Evolutionary conservation across 2,113 vertebrate species (phyloP).

Genomic region (Sylvilagus bachmani): DNA sequence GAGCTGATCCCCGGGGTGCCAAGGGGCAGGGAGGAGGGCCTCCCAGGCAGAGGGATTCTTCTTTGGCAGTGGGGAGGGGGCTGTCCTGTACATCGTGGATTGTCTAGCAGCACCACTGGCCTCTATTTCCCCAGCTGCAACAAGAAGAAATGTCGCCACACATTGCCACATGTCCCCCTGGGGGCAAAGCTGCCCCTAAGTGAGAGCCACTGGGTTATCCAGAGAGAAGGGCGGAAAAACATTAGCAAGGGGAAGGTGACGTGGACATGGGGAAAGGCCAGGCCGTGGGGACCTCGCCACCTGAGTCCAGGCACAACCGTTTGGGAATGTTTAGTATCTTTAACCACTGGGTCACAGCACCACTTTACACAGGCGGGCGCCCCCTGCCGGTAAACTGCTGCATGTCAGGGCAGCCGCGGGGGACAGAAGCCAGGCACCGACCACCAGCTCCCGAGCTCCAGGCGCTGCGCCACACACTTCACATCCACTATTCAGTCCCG

Average conservation of each 20-base stretch:
- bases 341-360: fast-evolving
- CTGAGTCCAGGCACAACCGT: not conserved
- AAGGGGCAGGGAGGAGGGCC: no score
- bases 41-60: not conserved
- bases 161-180: not conserved
- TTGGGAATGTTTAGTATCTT: not conserved
- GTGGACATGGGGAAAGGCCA: not conserved
- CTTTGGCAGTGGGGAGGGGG: no score
- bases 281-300: fast-evolving
- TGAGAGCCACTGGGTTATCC: not conserved
- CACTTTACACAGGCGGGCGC: not conserved
- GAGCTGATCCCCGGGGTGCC: no score
- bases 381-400: not conserved
- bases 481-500: not conserved
- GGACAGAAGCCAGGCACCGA: not conserved
- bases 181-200: not conserved
- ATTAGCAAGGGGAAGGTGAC: not conserved
- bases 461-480: not conserved
- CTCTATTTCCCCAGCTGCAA: not conserved
- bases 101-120: not conserved
- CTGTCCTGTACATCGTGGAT: no score
- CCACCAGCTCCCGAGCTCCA: not conserved
- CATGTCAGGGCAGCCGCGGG: not conserved
- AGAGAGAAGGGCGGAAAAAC: not conserved
- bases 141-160: not conserved